Percentiles rank a stretch among this genome's conserved stretches.
phyloP scores from a whole-genome alignment of 1,140 invertebrate genomes.

The Maniola jurtina region DNA sequence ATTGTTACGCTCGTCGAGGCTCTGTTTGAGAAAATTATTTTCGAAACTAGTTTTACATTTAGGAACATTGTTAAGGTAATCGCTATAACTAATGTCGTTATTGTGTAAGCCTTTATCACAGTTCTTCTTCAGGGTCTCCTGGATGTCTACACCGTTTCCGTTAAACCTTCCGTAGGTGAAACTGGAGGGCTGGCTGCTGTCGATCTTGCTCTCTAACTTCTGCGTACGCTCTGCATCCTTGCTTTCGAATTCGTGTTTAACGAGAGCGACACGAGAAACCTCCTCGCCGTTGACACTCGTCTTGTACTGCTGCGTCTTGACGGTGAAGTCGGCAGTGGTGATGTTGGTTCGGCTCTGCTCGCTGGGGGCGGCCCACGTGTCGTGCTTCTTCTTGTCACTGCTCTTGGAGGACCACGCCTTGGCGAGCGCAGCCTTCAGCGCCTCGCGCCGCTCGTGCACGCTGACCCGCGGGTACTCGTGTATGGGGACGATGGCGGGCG shows the following conservation, averaged over 20 bases:
- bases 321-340: conserved; percentile 56
- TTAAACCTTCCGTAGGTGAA: conserved; percentile 59
- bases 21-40: conserved; percentile 73
- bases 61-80: conserved; percentile 76
- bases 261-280: conserved; percentile 60
- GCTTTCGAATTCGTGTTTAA: conserved; percentile 69
- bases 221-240: conserved; percentile 58
- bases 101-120: conserved; percentile 75
- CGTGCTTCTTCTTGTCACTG: conserved; percentile 74
- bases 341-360: conserved; percentile 61
- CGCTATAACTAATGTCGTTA: conserved; percentile 67
- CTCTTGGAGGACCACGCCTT: conserved; percentile 78
- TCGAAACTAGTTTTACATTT: conserved; percentile 77
- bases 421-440: conserved; percentile 73
- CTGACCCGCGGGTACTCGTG: conserved; percentile 77
- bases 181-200: conserved; percentile 53
- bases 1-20: conserved; percentile 62
- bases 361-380: conserved; percentile 70
- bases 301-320: conserved; percentile 54
- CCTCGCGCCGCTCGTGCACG: conserved; percentile 73
- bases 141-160: conserved; percentile 67
- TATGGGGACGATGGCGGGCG: conserved; percentile 74
- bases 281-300: conserved; percentile 53
- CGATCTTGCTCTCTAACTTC: conserved; percentile 50
- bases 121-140: conserved; percentile 72